Evolutionary conservation across 2,888 invertebrate genomes (phyloP).

Genomic region (Melieria crassipennis): DNA sequence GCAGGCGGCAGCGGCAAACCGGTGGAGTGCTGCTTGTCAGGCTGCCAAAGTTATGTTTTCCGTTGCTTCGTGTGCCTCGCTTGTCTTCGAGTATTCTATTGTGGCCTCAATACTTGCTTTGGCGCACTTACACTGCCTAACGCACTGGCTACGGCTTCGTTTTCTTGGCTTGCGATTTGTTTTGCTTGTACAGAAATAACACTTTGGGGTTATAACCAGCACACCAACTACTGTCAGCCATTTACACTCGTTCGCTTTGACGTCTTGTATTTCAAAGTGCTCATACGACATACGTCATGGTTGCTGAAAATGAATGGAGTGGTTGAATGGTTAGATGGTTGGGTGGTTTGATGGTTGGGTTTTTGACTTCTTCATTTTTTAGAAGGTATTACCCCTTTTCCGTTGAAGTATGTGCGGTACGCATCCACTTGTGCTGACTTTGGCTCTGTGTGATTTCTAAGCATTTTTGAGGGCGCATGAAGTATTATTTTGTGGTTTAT

Average conservation of each 20-base stretch:
- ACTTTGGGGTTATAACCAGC: conserved; percentile 25
- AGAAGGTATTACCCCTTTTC: too few relatives aligned
- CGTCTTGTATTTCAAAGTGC: neutral
- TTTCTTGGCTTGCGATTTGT: conserved; percentile 28
- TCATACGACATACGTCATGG: too few relatives aligned
- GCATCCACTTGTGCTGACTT: too few relatives aligned
- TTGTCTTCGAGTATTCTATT: conserved; percentile 20
- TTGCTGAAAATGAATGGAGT: too few relatives aligned
- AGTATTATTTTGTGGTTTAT: too few relatives aligned
- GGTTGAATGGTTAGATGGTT: too few relatives aligned
- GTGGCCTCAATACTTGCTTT: conserved; percentile 24
- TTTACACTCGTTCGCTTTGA: neutral
- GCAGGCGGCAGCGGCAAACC: neutral
- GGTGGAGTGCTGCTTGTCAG: conserved; percentile 29
- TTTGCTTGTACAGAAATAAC: conserved; percentile 28
- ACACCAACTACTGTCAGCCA: neutral
- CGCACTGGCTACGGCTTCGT: conserved; percentile 14
- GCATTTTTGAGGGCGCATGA: too few relatives aligned
- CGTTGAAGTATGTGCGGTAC: too few relatives aligned
- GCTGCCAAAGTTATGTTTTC: conserved; percentile 36
- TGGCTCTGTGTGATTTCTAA: too few relatives aligned
- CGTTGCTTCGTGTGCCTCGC: conserved; percentile 4
- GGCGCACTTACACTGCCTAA: neutral
- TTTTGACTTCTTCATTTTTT: too few relatives aligned
- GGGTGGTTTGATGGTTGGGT: too few relatives aligned